Evolutionary conservation across 1,140 invertebrate species (phyloP), one percentile per base, ranked within the genome.

Genomic region (Zaprionus kolodkinae): DNA sequence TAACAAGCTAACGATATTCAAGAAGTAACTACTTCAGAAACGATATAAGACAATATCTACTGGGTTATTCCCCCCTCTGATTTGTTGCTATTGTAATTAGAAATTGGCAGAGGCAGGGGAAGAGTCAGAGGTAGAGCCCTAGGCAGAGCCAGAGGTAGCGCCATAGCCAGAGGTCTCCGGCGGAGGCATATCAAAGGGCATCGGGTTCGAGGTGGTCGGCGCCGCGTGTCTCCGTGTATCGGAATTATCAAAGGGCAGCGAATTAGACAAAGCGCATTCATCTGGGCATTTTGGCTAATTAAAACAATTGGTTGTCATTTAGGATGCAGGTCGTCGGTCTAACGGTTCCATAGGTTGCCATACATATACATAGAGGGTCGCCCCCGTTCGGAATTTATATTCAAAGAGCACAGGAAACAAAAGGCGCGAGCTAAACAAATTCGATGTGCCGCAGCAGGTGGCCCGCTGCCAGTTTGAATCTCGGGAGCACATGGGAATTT

Each of bases 361-460:
- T 45, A 30, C 7, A n/a, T n/a, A n/a, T n/a, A n/a, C n/a, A n/a
- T n/a, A n/a, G n/a, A n/a, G 33, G 5, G 33, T 10, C 7, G 33
- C 33, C 33, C 40, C 40, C 3, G 40, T 45, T n/a, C 69, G 57
- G 59, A 56, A 69, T n/a, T n/a, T n/a, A n/a, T 35, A 6, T n/a
- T 10, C 27, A 64, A 74, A 55, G 36, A 40, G 6, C 30, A 52
- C 30, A 52, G 43, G 21, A 80, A 36, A 65, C 65, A 63, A 68
- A 78, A 67, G 80, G 76, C 83, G 79, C 76, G 83, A 82, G 79
- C 72, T 87, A 79, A 88, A 86, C 83, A 86, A 86, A 86, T 87
- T 86, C 69, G 72, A 72, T 68, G 73, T 61, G 60, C 83, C n/a
- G 21, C 83, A 87, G 83, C 79, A 70, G 83, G 83, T 76, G 67